Conservation (phyloP, 2,797 vertebrate genomes). For the Pipistrellus kuhlii region DNA sequence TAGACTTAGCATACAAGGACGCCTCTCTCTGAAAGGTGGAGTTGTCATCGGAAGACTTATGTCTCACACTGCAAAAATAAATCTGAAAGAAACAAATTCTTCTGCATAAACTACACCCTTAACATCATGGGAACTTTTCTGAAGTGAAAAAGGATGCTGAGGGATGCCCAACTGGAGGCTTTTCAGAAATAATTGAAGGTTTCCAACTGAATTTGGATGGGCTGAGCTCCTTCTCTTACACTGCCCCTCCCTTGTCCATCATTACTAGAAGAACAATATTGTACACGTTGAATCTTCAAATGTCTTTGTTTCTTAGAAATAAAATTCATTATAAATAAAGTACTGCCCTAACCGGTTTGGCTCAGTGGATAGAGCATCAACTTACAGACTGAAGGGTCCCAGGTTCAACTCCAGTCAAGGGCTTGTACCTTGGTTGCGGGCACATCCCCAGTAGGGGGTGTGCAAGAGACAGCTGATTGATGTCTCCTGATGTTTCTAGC, state of each 20-base stretch:
- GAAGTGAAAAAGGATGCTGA: not conserved
- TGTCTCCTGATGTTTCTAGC: no score
- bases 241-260: not conserved
- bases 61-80: not conserved
- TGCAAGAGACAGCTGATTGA: no score
- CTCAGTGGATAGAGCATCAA: no score
- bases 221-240: not conserved
- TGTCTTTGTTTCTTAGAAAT: constrained; percentile 16
- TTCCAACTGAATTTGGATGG: not conserved
- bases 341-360: not conserved
- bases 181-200: not conserved
- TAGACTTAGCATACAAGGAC: not conserved
- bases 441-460: no score
- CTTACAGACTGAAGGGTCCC: no score
- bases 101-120: not conserved
- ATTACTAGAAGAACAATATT: not conserved
- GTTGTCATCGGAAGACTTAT: not conserved
- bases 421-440: no score
- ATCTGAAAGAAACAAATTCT: constrained; percentile 29
- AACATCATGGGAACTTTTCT: not conserved
- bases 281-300: not conserved
- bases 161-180: not conserved
- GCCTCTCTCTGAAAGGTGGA: not conserved
- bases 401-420: no score
- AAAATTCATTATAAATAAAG: not conserved